phyloP scores from a whole-genome alignment of 2,797 vertebrate species.

The Takifugu rubripes region DNA sequence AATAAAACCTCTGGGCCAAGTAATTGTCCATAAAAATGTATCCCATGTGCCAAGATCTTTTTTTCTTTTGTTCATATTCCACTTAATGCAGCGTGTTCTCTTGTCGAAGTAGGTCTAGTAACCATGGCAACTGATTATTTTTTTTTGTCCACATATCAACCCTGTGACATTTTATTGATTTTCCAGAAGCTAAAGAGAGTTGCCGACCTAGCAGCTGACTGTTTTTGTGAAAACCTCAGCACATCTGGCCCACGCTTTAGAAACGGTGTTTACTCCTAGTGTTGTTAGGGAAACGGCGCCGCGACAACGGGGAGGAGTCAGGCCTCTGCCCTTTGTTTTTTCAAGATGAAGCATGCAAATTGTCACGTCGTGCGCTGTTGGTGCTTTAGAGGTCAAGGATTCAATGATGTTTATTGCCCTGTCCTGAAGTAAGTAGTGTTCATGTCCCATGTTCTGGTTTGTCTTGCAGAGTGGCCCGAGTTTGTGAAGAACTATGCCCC shows the following conservation, averaged over 20 bases:
- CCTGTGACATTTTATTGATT: constrained; percentile 55
- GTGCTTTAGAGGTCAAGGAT: too few relatives aligned
- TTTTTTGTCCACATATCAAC: constrained; percentile 29
- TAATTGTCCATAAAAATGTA: neutral
- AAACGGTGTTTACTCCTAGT: constrained; percentile 32
- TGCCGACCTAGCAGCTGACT: constrained; percentile 60
- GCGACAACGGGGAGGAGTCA: constrained; percentile 42
- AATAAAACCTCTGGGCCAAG: neutral
- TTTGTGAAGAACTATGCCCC: constrained; percentile 95
- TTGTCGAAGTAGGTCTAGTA: constrained; percentile 29
- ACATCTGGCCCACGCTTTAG: constrained; percentile 49
- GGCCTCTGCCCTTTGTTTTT: constrained; percentile 39
- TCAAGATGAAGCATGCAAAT: too few relatives aligned
- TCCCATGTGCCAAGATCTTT: neutral
- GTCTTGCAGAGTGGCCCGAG: constrained; percentile 91
- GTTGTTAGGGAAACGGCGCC: constrained; percentile 39
- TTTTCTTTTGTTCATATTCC: neutral
- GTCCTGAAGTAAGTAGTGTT: neutral
- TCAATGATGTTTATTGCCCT: too few relatives aligned
- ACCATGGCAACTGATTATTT: constrained; percentile 50
- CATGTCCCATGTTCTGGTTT: constrained; percentile 1
- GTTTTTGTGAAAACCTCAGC: constrained; percentile 60
- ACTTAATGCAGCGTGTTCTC: constrained; percentile 12
- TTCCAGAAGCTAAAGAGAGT: constrained; percentile 46
- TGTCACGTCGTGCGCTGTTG: too few relatives aligned